A percentile compares a stretch with the other conserved stretches of the same genome.
phyloP scores from a whole-genome alignment of 2,113 vertebrate species.

The Chrysochloris asiatica region DNA sequence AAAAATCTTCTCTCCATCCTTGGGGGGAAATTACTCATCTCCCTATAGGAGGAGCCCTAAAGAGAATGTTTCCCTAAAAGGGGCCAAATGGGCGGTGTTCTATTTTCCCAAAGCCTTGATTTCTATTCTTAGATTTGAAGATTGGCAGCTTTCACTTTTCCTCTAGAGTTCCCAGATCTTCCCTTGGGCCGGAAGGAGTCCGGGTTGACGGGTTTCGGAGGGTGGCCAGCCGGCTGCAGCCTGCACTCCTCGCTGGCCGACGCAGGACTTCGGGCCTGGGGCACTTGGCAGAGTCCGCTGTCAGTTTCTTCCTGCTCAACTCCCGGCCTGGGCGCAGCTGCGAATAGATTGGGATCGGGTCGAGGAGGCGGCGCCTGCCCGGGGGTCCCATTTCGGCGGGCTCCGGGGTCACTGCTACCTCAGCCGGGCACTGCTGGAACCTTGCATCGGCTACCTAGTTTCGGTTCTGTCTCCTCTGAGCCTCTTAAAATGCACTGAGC shows the following conservation, averaged over 20 bases:
- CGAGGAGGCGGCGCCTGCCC: background rate
- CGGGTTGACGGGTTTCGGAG: background rate
- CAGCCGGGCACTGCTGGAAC: background rate
- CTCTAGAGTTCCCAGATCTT: background rate
- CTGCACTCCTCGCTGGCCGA: background rate
- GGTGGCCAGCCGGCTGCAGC: fast-evolving
- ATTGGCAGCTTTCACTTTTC: slow-evolving; percentile 51
- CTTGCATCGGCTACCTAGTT: fast-evolving
- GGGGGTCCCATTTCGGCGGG: background rate
- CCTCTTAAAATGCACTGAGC: background rate
- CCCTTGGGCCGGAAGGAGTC: background rate
- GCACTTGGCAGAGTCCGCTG: background rate
- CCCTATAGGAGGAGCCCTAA: slow-evolving; percentile 40
- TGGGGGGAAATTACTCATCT: slow-evolving; percentile 10
- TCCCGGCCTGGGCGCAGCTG: background rate
- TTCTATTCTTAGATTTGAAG: slow-evolving; percentile 64
- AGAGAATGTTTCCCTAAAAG: slow-evolving; percentile 42
- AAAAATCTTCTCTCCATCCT: background rate
- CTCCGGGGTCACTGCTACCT: background rate
- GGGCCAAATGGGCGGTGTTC: slow-evolving; percentile 58
- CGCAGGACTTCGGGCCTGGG: background rate
- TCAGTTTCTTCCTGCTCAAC: background rate
- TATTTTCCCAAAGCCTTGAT: slow-evolving; percentile 49
- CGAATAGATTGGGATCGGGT: background rate
- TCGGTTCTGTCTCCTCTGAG: fast-evolving